A percentile compares a stretch with the other conserved stretches of the same genome.
phyloP scores from a whole-genome alignment of 2,888 invertebrate species.

The Leucozona laternaria region DNA sequence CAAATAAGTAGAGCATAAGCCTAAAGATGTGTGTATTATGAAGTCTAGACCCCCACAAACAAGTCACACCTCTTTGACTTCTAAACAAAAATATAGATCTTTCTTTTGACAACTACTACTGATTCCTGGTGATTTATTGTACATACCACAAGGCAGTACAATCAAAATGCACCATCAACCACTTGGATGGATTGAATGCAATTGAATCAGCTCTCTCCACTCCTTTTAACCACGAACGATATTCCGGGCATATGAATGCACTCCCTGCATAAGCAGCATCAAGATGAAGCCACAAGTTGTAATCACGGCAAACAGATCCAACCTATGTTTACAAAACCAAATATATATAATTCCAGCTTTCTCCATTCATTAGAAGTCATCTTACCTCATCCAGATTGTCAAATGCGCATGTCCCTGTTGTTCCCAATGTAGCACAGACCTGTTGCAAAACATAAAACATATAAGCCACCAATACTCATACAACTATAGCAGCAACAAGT shows the following conservation, averaged over 20 bases:
- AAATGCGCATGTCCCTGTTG: conserved; percentile 98
- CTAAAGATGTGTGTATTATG: no score
- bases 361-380: not conserved
- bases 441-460: conserved; percentile 81
- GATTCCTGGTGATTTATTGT: no score
- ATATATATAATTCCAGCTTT: not conserved
- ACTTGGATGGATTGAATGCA: conserved; percentile 99
- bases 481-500: conserved; percentile 66
- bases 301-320: conserved; percentile 88
- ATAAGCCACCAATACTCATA: conserved; percentile 28
- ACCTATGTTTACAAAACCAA: conserved; percentile 80
- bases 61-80: no score
- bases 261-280: conserved; percentile 99
- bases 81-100: no score
- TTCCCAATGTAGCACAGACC: conserved; percentile 98
- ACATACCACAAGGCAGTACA: conserved; percentile 99
- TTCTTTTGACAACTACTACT: not conserved
- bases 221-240: conserved; percentile 94
- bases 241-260: conserved; percentile 98
- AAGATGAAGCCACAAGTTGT: conserved; percentile 97
- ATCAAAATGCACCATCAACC: conserved; percentile 99
- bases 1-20: no score
- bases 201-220: conserved; percentile 97
- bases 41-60: no score
- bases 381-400: conserved; percentile 90